Evolutionary conservation across 2,888 invertebrate genomes (phyloP), one percentile per base, ranked within the genome.

Genomic region (Rhamnusium bicolor): DNA sequence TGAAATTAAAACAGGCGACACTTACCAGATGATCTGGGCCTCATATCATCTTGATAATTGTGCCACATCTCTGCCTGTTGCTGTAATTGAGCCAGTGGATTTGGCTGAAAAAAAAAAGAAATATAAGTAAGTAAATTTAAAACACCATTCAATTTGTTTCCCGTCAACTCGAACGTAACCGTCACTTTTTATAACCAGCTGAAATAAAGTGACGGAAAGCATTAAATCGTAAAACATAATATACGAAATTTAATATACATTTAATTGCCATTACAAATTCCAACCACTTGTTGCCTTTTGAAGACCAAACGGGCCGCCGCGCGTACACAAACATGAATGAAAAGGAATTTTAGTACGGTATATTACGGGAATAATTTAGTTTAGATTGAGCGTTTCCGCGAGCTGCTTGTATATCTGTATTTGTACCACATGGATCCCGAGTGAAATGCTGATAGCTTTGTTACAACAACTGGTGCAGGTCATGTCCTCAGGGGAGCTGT

Each of bases 11-110:
- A 12, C n/a, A 12, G 8, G 10, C n/a, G n/a, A 5, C 32, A 32
- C 69, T 76, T 76, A 82, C 82, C 81, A 58, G 78, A 73, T 7
- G 82, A 77, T 49, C 82, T 79, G 18, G 83, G 78, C 61, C 82
- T 79, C 60, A 84, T 72, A 54, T 80, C 80, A 21, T 83, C 80
- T 54, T 82, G 83, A 73, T 85, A 86, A 46, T 82, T 84, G 66
- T 86, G 85, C 87, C 87, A 87, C 84, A 87, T 84, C 54, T 86
- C 85, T 4, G 87, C 81, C 74, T 86, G 87, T 61, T 85, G 85
- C 72, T 86, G 86, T 51, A 87, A 76, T 71, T 86, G 85, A 4
- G 83, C 82, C 68, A 86, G 76, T 3, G 86, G 84, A 74, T 85
- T 86, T n/a, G 82, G 74, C 84, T 84, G 76, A 60, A 80, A 78